Base-by-base conservation (phyloP, 2,888 invertebrate genomes). In the Sarcophaga caerulescens region DNA sequence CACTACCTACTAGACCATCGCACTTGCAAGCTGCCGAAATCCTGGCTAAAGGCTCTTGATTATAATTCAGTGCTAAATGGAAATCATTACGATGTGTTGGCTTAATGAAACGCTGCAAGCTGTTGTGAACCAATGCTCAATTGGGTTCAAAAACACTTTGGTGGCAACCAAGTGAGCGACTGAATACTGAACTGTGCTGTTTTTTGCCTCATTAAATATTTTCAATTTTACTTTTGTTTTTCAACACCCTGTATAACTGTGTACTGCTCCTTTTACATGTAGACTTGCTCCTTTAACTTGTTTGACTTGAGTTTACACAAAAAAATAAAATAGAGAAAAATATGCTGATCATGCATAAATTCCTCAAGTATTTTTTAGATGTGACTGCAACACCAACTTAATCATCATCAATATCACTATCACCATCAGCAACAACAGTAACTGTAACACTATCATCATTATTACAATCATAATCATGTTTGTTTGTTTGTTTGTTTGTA, bases 331-430 rank as follows among this genome's bases (percentile, higher is more conserved):
- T n/a, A n/a, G 4, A 57, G 47, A 60, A 71, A 14, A 14, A 62
- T 83, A n/a, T 78, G 78, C 83, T 83, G 83, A 83, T 83, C 83
- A 68, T 83, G 62, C 78, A 83, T 45, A 83, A 78, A 78, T 68
- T 83, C 68, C 78, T 62, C 19, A 83, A 74, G 83, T 52, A 52
- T 52, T 52, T 52, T 52, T 74, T 52, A n/a, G n/a, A 52, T 52
- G 12, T 52, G 12, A 52, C 17, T 35, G 65, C 44, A 60, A 62
- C 21, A 68, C 35, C 47, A 81, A 74, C 63, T 76, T 68, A 74
- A 80, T 80, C 68, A 81, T 81, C 74, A 69, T 81, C 44, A 52
- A 14, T 23, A 52, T 66, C 45, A 63, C 59, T 19, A 44, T 78
- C 66, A 73, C 63, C 25, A 75, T 79, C 68, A 21, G n/a, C 25